Percentiles rank a stretch among this genome's conserved stretches.
Evolutionary conservation across 2,797 vertebrate genomes (phyloP).

Genomic region (Semotilus atromaculatus): DNA sequence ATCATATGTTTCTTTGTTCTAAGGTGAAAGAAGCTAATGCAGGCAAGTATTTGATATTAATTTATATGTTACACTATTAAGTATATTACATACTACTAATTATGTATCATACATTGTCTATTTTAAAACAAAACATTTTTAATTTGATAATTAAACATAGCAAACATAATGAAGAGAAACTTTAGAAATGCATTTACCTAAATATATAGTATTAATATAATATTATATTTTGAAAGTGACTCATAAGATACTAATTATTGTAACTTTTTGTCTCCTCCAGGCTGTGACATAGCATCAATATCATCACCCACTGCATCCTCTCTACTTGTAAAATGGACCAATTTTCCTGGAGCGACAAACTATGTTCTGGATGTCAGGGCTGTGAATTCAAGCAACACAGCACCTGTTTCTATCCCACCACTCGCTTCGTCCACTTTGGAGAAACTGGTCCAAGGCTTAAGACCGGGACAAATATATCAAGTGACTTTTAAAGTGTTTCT

Average conservation of each 20-base stretch:
- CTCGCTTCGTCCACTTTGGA: slow-evolving; percentile 45
- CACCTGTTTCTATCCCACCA: slow-evolving; percentile 65
- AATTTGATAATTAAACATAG: not conserved
- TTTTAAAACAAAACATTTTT: not conserved
- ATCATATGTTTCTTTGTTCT: slow-evolving; percentile 14
- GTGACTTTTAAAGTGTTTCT: slow-evolving; percentile 72
- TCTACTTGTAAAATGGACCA: slow-evolving; percentile 72
- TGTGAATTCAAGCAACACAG: slow-evolving; percentile 66
- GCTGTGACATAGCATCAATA: slow-evolving; percentile 71
- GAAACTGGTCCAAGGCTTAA: slow-evolving; percentile 73
- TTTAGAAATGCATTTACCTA: not conserved
- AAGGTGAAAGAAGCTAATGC: slow-evolving; percentile 41
- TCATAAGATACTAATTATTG: not conserved
- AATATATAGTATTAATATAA: not conserved
- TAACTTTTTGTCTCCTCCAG: slow-evolving; percentile 62
- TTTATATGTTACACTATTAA: not conserved
- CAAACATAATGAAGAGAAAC: not conserved
- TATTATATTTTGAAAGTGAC: not conserved
- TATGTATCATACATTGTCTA: not conserved
- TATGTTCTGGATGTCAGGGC: slow-evolving; percentile 73
- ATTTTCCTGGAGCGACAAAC: slow-evolving; percentile 44
- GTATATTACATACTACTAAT: not conserved
- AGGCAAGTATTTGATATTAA: slow-evolving; percentile 23
- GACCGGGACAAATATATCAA: slow-evolving; percentile 71
- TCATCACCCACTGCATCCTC: slow-evolving; percentile 75